A percentile compares a stretch with the other conserved stretches of the same genome.
phyloP scores from a whole-genome alignment of 2,113 vertebrate species.

The Typhlomys cinereus region DNA sequence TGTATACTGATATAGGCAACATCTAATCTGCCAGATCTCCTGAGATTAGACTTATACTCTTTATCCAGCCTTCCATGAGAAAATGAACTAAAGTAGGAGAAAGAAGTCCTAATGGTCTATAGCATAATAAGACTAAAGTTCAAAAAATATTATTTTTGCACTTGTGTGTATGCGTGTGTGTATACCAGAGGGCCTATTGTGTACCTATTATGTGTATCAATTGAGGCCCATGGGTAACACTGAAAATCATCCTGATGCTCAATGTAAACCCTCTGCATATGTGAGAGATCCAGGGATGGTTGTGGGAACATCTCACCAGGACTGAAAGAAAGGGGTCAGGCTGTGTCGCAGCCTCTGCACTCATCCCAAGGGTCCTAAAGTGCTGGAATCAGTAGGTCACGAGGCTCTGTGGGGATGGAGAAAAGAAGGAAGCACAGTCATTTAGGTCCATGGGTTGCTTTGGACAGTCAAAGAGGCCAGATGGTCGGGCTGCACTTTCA shows the following conservation, averaged over 20 bases:
- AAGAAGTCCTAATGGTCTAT: not conserved
- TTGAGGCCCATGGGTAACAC: no score
- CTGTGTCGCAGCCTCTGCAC: not conserved
- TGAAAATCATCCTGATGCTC: no score
- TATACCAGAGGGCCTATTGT: no score
- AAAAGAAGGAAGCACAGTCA: no score
- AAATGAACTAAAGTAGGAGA: not conserved
- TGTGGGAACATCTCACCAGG: not conserved
- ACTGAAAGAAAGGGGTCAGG: fast-evolving
- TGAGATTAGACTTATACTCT: not conserved
- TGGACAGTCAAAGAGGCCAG: not conserved
- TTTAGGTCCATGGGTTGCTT: not conserved
- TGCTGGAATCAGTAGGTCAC: not conserved
- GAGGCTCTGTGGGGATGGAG: no score
- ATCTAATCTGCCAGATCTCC: fast-evolving
- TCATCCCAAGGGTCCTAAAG: not conserved
- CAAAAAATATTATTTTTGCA: no score
- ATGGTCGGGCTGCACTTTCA: not conserved
- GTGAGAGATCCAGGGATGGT: not conserved
- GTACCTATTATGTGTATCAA: no score
- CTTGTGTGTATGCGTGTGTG: no score
- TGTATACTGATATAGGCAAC: not conserved
- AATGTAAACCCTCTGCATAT: not conserved
- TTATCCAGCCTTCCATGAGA: not conserved
- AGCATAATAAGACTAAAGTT: not conserved